Percentiles rank a stretch among this genome's conserved stretches.
These are phyloP conservation scores for Rhabdomys dilectus DNA, from an alignment of 2,113 vertebrate species.

Conservation along the genomic window DNA sequence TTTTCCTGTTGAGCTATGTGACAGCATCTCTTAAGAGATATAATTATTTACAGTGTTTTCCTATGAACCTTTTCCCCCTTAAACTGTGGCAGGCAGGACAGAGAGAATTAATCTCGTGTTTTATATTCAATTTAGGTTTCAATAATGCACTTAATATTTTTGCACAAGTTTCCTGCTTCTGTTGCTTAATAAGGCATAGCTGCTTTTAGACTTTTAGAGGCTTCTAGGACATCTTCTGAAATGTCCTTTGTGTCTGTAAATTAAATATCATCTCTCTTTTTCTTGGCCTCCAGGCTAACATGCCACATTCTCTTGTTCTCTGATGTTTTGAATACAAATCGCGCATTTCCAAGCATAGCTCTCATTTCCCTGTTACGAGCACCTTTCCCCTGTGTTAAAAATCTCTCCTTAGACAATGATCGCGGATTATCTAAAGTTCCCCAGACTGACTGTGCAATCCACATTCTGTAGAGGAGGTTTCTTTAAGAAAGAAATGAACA, in stretches of 20 bases:
- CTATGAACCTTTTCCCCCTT: neutral
- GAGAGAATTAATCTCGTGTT: neutral
- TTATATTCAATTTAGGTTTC: constrained; percentile 4
- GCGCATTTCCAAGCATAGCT: neutral
- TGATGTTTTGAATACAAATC: constrained; percentile 27
- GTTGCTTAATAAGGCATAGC: neutral
- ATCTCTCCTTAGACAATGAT: neutral
- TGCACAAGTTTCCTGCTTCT: neutral
- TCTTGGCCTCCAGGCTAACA: neutral
- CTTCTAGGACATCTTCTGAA: neutral
- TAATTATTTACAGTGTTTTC: neutral
- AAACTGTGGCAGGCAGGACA: neutral
- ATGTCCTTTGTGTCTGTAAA: constrained; percentile 1
- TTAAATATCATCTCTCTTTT: constrained; percentile 15
- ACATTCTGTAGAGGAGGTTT: too few species aligned
- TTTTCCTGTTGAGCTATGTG: neutral
- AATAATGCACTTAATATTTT: constrained; percentile 7
- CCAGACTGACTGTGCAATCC: neutral
- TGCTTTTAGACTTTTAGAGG: neutral
- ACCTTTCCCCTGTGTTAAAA: neutral
- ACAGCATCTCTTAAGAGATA: constrained; percentile 40
- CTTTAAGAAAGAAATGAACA: neutral
- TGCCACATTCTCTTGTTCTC: neutral
- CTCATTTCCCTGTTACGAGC: neutral
- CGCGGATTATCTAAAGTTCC: neutral